Percentiles rank a stretch among this genome's conserved stretches.
phyloP scores from a whole-genome alignment of 2,113 vertebrate species.

The Stigmatopora nigra region DNA sequence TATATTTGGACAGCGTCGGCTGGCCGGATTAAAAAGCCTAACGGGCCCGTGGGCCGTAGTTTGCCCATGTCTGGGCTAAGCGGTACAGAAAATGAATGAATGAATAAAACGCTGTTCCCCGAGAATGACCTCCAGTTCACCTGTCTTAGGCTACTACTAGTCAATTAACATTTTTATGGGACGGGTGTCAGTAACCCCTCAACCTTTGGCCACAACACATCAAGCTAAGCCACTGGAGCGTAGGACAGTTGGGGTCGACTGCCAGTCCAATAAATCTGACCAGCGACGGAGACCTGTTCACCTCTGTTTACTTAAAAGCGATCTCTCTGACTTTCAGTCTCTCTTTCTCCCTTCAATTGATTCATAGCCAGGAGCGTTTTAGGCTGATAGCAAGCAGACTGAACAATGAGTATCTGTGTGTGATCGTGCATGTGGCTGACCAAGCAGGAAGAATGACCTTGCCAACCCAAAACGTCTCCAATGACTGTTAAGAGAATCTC shows the following conservation, averaged over 20 bases:
- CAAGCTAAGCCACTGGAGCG: slow-evolving; percentile 63
- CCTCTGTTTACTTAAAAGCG: slow-evolving; percentile 76
- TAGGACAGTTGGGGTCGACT: slow-evolving; percentile 50
- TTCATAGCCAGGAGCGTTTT: slow-evolving; percentile 74
- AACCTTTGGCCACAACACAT: slow-evolving; percentile 41
- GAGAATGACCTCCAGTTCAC: slow-evolving; percentile 48
- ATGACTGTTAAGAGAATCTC: slow-evolving; percentile 34
- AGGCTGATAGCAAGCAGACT: slow-evolving; percentile 74
- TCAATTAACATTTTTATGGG: slow-evolving; percentile 55
- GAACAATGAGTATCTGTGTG: slow-evolving; percentile 72
- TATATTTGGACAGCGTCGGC: too few relatives aligned
- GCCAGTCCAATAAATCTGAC: slow-evolving; percentile 73
- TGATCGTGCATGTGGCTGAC: slow-evolving; percentile 34
- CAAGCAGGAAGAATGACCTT: slow-evolving; percentile 54
- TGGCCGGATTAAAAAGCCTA: too few relatives aligned
- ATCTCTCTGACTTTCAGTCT: slow-evolving; percentile 47
- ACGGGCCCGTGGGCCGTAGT: too few relatives aligned
- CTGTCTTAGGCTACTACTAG: slow-evolving; percentile 57
- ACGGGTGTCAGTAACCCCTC: slow-evolving; percentile 27
- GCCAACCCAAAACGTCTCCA: slow-evolving; percentile 39
- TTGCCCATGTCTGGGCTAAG: too few relatives aligned
- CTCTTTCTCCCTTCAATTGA: slow-evolving; percentile 69
- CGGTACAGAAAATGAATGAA: too few relatives aligned
- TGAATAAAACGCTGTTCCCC: neutral
- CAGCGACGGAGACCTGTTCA: slow-evolving; percentile 70